Evolutionary conservation across 1,140 invertebrate species (phyloP), one percentile per base, ranked within the genome.

Genomic region (Paraescarpia echinospica): DNA sequence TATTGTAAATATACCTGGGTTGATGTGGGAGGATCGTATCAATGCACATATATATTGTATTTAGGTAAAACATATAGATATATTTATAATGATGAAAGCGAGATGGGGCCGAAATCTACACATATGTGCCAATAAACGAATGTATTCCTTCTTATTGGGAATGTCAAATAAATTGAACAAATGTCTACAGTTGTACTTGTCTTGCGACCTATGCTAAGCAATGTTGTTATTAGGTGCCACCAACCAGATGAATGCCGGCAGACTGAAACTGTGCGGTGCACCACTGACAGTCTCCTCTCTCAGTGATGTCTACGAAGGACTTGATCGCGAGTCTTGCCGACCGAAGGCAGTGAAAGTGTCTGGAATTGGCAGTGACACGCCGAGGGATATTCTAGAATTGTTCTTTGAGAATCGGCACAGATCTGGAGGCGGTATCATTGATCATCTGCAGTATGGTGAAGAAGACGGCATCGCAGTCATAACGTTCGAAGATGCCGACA

Each of bases 371-470:
- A 41, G 35, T 35, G 8, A 51, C 1, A 91, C 35, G 31, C 31
- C 35, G 35, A 35, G 8, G 35, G 35, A 34, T 34, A 14, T 51
- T 14, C 14, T 91, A 51, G 6, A 5, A 33, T 2, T 91, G 35
- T 91, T 91, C 91, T 51, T 91, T 48, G 91, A 91, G 51, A 91
- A 91, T 41, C 33, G 51, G 35, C 35, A 48, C 33, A 35, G 91
- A 33, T 91, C 91, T 34, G 91, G 91, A 91, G 91, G 91, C 1
- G 91, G 91, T 41, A 34, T 41, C 33, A 91, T 91, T 48, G 35
- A 48, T 6, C 33, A 41, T 9, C 51, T 91, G 33, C 6, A 34
- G 12, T 91, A 91, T 48, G 35, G 35, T 31, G 33, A 91, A 5
- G 27, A 91, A 8, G 35, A 33, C 1, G 91, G 91, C 35, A 35